phyloP scores from a whole-genome alignment of 2,113 vertebrate genomes.

The Saccopteryx leptura region DNA sequence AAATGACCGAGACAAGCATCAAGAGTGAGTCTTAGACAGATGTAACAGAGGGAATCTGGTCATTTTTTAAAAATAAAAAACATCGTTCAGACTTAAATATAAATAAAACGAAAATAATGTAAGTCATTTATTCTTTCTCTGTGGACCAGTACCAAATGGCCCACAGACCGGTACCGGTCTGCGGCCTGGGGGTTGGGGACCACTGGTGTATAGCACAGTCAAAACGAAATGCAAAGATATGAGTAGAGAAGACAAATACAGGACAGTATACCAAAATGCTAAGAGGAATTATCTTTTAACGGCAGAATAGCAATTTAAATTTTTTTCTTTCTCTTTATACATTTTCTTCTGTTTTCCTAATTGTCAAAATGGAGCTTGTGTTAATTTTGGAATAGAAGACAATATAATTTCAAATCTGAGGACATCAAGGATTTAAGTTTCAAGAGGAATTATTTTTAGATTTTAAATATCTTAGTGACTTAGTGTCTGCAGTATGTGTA shows the following conservation, averaged over 20 bases:
- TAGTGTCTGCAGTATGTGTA: not conserved
- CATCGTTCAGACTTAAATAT: too few species aligned
- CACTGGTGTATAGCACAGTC: not conserved
- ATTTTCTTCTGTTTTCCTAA: not conserved
- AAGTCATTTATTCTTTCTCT: too few species aligned
- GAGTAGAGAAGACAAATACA: not conserved
- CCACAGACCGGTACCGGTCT: too few species aligned
- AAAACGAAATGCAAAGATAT: slow-evolving; percentile 30
- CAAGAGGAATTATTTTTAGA: not conserved
- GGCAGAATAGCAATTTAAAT: not conserved
- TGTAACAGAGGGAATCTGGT: too few species aligned
- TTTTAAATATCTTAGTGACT: not conserved
- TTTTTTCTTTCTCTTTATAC: slow-evolving; percentile 16
- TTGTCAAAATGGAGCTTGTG: not conserved
- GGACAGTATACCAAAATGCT: not conserved
- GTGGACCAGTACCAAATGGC: too few species aligned
- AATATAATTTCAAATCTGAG: not conserved
- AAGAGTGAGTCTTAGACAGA: too few species aligned
- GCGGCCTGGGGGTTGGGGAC: too few species aligned
- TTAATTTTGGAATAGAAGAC: slow-evolving; percentile 22
- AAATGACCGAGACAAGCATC: too few species aligned
- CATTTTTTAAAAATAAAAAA: too few species aligned
- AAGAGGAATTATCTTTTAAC: not conserved
- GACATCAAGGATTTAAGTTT: not conserved
- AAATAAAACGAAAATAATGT: too few species aligned